Base-by-base conservation (phyloP, 2,113 vertebrate genomes). In the Naja naja region DNA sequence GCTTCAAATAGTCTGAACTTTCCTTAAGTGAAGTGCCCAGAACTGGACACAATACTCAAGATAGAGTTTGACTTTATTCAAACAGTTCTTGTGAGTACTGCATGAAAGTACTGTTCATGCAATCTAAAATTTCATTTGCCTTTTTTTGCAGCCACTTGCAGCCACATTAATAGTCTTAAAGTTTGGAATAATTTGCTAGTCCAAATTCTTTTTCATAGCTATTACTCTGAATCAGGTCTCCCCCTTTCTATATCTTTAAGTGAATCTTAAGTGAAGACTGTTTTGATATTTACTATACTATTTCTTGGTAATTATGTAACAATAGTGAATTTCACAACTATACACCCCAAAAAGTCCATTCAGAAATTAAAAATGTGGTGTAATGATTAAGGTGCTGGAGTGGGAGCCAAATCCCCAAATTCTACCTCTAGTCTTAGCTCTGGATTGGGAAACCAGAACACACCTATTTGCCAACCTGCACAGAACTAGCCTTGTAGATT, bases 231-330 rank as follows among this genome's bases (percentile, higher is more conserved):
- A 34, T 69, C n/a, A 20, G n/a, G n/a, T 81, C 16, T 81, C 69
- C 16, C 6, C 2, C 69, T 34, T 81, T 16, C n/a, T 81, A 81
- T 81, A 81, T 39, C 16, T 81, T 39, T 39, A 16, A 81, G 47
- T 49, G 47, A 49, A 49, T 39, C n/a, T 34, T 74, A 39, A 39
- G n/a, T 74, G 69, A 74, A 20, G 69, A 34, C 69, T 20, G 16
- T 39, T 81, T 81, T 81, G 69, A 81, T 34, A 18, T 87, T 34
- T 91, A 30, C 23, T 56, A 9, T 27, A 23, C n/a, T 81, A 6
- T 56, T 93, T 89, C 22, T 85, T n/a, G 16, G 91, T n/a, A 93
- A 93, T 27, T 89, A 91, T 14, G 54, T 95, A 95, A 96, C 96
- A 93, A 96, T 92, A 92, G 88, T 89, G 92, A 95, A 87, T 90